A percentile compares a stretch with the other conserved stretches of the same genome.
Conservation (phyloP, 2,113 vertebrate genomes). For the Pterocles gutturalis region DNA sequence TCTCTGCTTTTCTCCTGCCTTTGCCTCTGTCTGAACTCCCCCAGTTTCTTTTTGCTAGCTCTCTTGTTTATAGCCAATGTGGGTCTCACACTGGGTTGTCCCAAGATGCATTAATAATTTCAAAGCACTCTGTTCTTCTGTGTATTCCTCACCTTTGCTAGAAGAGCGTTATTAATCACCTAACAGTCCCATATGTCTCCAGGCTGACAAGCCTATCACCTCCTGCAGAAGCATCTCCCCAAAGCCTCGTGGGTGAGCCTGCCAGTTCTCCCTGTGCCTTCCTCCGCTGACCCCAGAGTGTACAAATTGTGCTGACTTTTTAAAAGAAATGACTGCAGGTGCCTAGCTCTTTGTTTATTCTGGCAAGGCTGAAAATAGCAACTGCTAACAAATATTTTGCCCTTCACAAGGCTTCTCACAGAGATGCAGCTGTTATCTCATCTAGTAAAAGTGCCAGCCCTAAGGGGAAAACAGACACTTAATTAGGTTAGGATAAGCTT, state of each 20-base stretch:
- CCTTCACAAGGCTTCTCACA: conserved; percentile 57
- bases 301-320: conserved; percentile 56
- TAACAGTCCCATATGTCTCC: not conserved
- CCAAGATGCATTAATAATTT: conserved; percentile 18
- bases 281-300: not conserved
- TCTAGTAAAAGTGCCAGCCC: conserved; percentile 47
- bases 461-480: conserved; percentile 47
- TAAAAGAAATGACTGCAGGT: conserved; percentile 61
- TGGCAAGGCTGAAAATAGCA: conserved; percentile 69
- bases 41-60: not conserved
- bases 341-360: conserved; percentile 51
- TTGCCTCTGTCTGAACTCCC: conserved; percentile 14
- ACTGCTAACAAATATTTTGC: conserved; percentile 60
- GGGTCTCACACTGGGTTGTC: conserved; percentile 14
- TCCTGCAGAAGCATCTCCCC: not conserved
- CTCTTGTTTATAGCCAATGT: not conserved
- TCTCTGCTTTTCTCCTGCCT: not conserved
- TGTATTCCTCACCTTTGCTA: not conserved
- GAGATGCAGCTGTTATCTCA: conserved; percentile 66
- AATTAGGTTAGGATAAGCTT: conserved; percentile 59
- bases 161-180: not conserved
- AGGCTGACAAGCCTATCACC: not conserved
- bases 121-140: conserved; percentile 37
- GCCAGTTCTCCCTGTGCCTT: not conserved
- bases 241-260: not conserved